Conservation (phyloP, 2,797 vertebrate species). For the Bradypodion pumilum region DNA sequence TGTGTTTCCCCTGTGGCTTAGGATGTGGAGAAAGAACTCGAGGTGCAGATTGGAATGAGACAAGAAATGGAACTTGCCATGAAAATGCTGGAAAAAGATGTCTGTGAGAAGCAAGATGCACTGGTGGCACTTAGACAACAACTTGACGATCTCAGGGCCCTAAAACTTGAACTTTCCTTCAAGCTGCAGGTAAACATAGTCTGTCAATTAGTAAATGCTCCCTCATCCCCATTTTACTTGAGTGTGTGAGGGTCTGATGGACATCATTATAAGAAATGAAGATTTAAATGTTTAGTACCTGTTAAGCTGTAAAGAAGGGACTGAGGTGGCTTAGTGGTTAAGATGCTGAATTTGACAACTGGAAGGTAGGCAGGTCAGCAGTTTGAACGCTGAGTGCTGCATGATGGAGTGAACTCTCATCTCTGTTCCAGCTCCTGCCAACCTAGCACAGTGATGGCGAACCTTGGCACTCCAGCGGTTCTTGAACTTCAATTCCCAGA, state of each 20-base stretch:
- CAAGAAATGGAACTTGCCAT: slow-evolving; percentile 99
- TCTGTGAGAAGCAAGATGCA: slow-evolving; percentile 96
- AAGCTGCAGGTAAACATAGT: slow-evolving; percentile 90
- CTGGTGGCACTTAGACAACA: slow-evolving; percentile 94
- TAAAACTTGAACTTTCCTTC: slow-evolving; percentile 94
- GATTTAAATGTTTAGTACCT: neutral
- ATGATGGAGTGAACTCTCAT: no score
- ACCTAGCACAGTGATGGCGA: no score
- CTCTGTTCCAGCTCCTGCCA: no score
- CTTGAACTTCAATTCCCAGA: no score
- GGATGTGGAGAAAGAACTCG: slow-evolving; percentile 97
- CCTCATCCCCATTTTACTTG: neutral
- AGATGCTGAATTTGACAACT: no score
- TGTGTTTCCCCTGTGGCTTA: slow-evolving; percentile 58
- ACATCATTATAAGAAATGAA: neutral
- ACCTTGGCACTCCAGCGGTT: no score
- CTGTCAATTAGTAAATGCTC: rapidly evolving
- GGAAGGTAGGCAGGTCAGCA: no score
- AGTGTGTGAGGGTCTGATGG: neutral
- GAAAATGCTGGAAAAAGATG: slow-evolving; percentile 99
- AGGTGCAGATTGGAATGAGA: slow-evolving; percentile 96
- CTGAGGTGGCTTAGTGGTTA: no score
- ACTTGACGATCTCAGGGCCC: slow-evolving; percentile 90
- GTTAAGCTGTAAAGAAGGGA: neutral
- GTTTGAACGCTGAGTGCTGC: no score